These are phyloP conservation scores for Bombus ignitus DNA, from an alignment of 1,140 invertebrate species.

Conservation along the genomic window DNA sequence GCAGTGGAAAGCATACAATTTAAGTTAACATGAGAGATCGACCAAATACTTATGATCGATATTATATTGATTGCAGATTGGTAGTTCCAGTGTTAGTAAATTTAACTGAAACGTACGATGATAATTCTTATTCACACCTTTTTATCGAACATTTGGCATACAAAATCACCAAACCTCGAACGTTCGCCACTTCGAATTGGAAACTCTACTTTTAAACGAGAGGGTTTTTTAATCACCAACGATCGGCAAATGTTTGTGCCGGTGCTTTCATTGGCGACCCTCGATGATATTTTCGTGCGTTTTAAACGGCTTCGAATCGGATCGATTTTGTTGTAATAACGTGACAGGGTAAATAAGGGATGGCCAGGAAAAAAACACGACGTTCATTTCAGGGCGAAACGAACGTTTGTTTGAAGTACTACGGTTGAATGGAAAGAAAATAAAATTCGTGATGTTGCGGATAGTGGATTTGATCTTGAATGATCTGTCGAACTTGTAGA, in stretches of 20 bases:
- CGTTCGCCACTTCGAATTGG: background rate
- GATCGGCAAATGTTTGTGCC: slow-evolving; percentile 21
- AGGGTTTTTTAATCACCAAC: slow-evolving; percentile 12
- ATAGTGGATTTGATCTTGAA: background rate
- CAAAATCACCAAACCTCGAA: background rate
- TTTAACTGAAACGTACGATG: background rate
- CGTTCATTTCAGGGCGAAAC: slow-evolving; percentile 2
- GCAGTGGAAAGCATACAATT: too few species aligned
- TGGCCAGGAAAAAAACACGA: background rate
- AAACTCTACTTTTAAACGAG: background rate
- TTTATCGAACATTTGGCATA: too few species aligned
- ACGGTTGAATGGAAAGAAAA: background rate
- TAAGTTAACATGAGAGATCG: too few species aligned
- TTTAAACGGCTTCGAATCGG: background rate
- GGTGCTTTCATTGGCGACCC: background rate
- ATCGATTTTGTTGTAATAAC: slow-evolving; percentile 41
- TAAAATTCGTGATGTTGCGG: too few species aligned
- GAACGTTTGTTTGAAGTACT: background rate
- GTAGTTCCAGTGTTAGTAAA: too few species aligned
- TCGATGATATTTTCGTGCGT: background rate
- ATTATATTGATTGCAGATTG: too few species aligned
- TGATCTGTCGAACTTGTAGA: too few species aligned
- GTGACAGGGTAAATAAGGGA: slow-evolving; percentile 18
- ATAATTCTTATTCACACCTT: background rate
- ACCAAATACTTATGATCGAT: too few species aligned